These are phyloP conservation scores for Osmerus eperlanus DNA, from an alignment of 2,113 vertebrate genomes.

Conservation along the genomic window DNA sequence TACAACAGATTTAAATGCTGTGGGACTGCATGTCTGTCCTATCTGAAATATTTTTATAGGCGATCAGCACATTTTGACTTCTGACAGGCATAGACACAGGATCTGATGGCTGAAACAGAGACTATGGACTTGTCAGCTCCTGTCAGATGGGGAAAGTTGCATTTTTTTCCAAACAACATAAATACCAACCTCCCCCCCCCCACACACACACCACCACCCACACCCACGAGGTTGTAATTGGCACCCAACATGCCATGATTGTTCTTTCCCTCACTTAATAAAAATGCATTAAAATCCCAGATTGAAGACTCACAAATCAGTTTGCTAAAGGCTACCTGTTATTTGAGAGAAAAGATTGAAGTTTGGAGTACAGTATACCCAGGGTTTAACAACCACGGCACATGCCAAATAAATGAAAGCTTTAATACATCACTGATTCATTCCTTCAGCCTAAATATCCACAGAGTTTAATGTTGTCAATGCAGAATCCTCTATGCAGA, in stretches of 20 bases:
- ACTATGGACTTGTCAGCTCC: slow-evolving; percentile 32
- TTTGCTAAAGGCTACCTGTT: background rate
- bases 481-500: too few species aligned
- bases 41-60: slow-evolving; percentile 29
- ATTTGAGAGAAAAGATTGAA: background rate
- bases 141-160: slow-evolving; percentile 17
- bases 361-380: background rate
- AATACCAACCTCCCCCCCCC: too few species aligned
- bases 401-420: too few species aligned
- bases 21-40: slow-evolving; percentile 6
- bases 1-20: slow-evolving; percentile 15
- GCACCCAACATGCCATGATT: background rate
- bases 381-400: too few species aligned
- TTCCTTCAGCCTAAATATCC: too few species aligned
- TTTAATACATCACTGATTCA: too few species aligned
- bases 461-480: too few species aligned
- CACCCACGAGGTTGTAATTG: slow-evolving; percentile 11
- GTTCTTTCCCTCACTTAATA: background rate
- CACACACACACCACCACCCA: too few species aligned
- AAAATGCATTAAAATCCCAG: background rate
- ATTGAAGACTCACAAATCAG: background rate
- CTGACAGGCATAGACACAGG: slow-evolving; percentile 28
- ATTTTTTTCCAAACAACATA: slow-evolving; percentile 4
- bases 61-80: slow-evolving; percentile 25
- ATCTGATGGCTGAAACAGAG: slow-evolving; percentile 34